phyloP scores from a whole-genome alignment of 2,797 vertebrate species.

The Rhadinocentrus ornatus region DNA sequence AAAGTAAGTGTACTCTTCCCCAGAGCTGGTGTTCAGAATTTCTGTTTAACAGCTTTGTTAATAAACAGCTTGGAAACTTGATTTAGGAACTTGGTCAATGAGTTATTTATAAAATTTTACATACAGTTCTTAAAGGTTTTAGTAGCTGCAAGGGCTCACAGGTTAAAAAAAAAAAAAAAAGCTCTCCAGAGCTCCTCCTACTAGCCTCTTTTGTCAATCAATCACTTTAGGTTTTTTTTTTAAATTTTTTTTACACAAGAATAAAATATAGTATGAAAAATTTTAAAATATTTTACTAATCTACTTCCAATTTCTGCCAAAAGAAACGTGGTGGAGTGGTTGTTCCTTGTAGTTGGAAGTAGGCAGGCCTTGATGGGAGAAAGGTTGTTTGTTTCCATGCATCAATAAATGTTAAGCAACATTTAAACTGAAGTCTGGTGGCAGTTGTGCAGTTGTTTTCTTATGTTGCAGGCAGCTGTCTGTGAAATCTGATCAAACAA shows the following conservation, averaged over 20 bases:
- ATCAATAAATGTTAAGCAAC: not conserved
- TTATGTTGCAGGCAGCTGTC: constrained; percentile 3
- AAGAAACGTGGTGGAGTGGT: not conserved
- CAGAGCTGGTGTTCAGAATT: constrained; percentile 37
- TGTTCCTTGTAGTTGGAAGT: not conserved
- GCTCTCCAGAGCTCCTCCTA: not conserved
- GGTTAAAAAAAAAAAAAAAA: not conserved
- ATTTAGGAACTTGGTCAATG: constrained; percentile 1
- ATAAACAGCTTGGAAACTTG: constrained; percentile 7
- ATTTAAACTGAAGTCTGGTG: constrained; percentile 8
- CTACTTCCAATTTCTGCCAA: not conserved
- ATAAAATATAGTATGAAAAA: no score
- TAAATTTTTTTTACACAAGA: not conserved
- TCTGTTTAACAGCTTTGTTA: constrained; percentile 25
- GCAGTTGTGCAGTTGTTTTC: constrained; percentile 31
- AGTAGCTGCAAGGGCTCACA: not conserved
- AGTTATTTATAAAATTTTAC: constrained; percentile 15
- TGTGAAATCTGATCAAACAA: constrained; percentile 38
- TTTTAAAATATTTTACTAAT: not conserved
- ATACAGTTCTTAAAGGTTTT: constrained; percentile 2
- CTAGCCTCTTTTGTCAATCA: not conserved
- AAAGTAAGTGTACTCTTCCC: constrained; percentile 27
- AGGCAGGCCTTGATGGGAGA: not conserved
- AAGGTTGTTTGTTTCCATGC: not conserved
- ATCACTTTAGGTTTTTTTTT: no score